Base-by-base conservation (phyloP, 2,888 invertebrate genomes). In the Papilio elwesi region DNA sequence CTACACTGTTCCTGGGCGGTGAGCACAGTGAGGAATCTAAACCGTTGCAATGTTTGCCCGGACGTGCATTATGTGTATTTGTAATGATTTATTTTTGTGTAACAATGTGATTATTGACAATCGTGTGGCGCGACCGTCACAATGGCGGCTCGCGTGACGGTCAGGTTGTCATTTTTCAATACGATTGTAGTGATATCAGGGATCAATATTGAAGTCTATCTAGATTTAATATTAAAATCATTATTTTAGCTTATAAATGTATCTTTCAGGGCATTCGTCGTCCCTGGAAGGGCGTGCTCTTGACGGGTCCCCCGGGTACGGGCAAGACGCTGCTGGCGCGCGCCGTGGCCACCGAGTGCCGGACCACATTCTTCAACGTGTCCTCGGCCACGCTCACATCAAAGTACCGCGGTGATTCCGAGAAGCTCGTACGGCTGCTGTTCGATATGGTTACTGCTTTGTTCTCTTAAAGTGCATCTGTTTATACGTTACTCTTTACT, bases 371-470 rank as follows among this genome's bases (percentile, higher is more conserved):
- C 90, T 97, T 98, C 88, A 96, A 97, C 85, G 97, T 98, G 0
- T 97, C 97, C 0, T 97, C 97, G 0, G 97, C 97, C 0, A 97
- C 97, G 0, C 94, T 98, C 53, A 97, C 97, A 0, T 97, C 97
- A 0, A 98, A 98, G 84, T 98, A 97, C 83, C 94, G 97, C n/a
- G 98, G 98, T 0, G 98, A 98, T 86, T 97, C 97, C 3, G 98
- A 98, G 87, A 98, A 98, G 86, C 94, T 98, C 9, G 97, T 98
- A 48, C 94, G 97, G 38, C 90, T 98, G 16, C 93, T 98, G 1
- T 98, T 98, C 85, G 97, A 97, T 90, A 97, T 98, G 97, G 97
- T 96, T 84, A 36, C 1, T 57, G 6, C 6, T 43, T 26, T 13
- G 6, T 55, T 36, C 12, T 55, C 26, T 26, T 26, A 26, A 26